Percentiles rank a stretch among this genome's conserved stretches.
Conservation (phyloP, 2,888 invertebrate species). For the Brachypalpus laphriformis region DNA sequence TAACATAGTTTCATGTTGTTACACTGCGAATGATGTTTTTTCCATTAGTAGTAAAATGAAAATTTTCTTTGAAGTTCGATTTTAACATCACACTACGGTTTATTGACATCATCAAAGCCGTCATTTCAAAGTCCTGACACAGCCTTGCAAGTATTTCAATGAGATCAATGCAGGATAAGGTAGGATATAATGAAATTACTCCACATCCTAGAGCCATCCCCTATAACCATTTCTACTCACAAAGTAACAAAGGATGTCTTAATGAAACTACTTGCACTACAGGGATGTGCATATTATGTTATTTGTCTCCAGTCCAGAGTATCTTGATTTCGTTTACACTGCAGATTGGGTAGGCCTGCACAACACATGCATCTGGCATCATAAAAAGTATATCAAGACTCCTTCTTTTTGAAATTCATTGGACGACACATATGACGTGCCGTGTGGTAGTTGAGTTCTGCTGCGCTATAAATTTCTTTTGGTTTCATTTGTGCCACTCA, state of each 20-base stretch:
- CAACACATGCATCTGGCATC: slow-evolving; percentile 9
- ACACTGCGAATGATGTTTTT: too few relatives aligned
- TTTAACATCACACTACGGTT: too few relatives aligned
- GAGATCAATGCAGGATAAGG: not conserved
- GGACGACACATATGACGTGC: slow-evolving; percentile 34
- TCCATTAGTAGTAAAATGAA: too few relatives aligned
- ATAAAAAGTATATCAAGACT: slow-evolving; percentile 29
- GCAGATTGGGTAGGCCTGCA: slow-evolving; percentile 49
- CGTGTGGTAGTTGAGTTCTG: slow-evolving; percentile 17
- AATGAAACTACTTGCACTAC: slow-evolving; percentile 29
- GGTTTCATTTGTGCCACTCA: slow-evolving; percentile 58
- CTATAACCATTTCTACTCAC: not conserved
- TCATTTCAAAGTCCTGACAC: too few relatives aligned
- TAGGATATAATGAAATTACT: not conserved
- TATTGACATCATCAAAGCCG: too few relatives aligned
- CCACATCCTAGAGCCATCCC: not conserved
- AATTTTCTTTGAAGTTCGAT: too few relatives aligned
- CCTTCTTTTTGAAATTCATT: slow-evolving; percentile 60
- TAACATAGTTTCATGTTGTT: too few relatives aligned
- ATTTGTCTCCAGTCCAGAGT: slow-evolving; percentile 30
- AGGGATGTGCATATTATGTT: slow-evolving; percentile 37
- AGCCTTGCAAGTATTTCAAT: not conserved
- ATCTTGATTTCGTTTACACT: slow-evolving; percentile 63
- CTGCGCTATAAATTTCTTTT: slow-evolving; percentile 47
- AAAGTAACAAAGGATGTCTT: not conserved